Conservation (phyloP, 2,888 invertebrate genomes). For the Tortrix viridana region DNA sequence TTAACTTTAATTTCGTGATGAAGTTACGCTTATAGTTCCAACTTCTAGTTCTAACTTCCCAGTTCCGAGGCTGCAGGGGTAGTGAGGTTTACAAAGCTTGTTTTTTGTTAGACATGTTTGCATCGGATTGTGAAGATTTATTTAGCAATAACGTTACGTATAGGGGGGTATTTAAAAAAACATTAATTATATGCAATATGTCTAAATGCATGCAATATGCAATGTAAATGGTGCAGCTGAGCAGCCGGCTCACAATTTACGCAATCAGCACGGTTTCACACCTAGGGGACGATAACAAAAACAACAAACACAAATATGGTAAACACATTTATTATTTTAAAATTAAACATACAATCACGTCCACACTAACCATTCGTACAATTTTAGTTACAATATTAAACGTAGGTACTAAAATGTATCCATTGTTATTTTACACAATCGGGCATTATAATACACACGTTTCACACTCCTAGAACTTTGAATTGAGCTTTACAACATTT, state of each 20-base stretch:
- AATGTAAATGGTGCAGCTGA: background rate
- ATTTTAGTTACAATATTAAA: slow-evolving; percentile 58
- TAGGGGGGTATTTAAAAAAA: no score
- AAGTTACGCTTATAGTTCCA: no score
- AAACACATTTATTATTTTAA: slow-evolving; percentile 75
- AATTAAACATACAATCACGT: slow-evolving; percentile 61
- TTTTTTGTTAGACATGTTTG: no score
- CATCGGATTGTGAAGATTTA: no score
- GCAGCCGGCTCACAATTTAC: slow-evolving; percentile 5
- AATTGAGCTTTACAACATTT: slow-evolving; percentile 30
- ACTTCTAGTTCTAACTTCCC: no score
- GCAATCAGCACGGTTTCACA: slow-evolving; percentile 2
- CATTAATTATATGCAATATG: no score
- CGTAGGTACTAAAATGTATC: slow-evolving; percentile 28
- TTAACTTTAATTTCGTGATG: no score
- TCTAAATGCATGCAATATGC: no score
- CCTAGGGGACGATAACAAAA: slow-evolving; percentile 57
- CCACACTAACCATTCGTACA: slow-evolving; percentile 61
- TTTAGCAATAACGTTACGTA: no score
- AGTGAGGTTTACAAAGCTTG: no score
- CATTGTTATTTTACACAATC: slow-evolving; percentile 33
- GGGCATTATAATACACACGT: slow-evolving; percentile 27
- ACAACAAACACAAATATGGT: slow-evolving; percentile 68
- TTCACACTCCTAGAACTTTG: slow-evolving; percentile 29
- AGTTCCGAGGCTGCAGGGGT: no score